A percentile compares a stretch with the other conserved stretches of the same genome.
phyloP scores from a whole-genome alignment of 2,888 invertebrate genomes.

The Athetis lepigone region DNA sequence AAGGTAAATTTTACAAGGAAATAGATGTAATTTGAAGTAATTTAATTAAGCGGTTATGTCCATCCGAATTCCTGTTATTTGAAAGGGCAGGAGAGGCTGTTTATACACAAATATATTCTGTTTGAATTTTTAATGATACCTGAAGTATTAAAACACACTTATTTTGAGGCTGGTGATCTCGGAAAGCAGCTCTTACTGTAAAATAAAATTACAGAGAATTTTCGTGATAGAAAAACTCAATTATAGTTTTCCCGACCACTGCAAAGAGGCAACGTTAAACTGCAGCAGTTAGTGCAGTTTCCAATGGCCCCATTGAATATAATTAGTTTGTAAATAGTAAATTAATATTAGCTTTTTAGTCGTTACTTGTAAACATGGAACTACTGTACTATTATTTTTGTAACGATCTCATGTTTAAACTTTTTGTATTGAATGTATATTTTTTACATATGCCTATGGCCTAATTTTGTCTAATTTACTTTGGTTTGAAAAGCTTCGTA shows the following conservation, averaged over 20 bases:
- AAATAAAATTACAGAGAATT: constrained; percentile 32
- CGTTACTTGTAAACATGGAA: constrained; percentile 6
- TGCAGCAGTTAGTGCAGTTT: constrained; percentile 24
- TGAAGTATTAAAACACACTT: constrained; percentile 5
- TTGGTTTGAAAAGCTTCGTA: neutral
- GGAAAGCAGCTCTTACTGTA: constrained; percentile 1
- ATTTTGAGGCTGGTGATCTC: neutral
- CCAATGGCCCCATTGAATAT: constrained; percentile 31
- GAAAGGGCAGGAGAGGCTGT: neutral
- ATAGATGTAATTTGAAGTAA: constrained; percentile 10
- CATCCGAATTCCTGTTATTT: constrained; percentile 3
- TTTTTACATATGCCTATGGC: too few species aligned
- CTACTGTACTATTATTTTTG: constrained; percentile 11
- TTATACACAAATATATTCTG: neutral
- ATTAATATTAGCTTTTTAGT: constrained; percentile 6
- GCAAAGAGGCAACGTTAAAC: constrained; percentile 23
- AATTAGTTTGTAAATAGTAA: constrained; percentile 41
- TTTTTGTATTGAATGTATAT: constrained; percentile 3
- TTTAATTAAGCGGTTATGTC: constrained; percentile 12
- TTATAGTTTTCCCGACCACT: constrained; percentile 33
- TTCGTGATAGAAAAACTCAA: constrained; percentile 46
- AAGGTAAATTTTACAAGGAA: neutral
- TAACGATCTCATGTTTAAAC: constrained; percentile 18
- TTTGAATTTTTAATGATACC: neutral
- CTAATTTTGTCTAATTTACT: neutral